phyloP scores from a whole-genome alignment of 1,140 invertebrate genomes.

The Zaprionus africanus region DNA sequence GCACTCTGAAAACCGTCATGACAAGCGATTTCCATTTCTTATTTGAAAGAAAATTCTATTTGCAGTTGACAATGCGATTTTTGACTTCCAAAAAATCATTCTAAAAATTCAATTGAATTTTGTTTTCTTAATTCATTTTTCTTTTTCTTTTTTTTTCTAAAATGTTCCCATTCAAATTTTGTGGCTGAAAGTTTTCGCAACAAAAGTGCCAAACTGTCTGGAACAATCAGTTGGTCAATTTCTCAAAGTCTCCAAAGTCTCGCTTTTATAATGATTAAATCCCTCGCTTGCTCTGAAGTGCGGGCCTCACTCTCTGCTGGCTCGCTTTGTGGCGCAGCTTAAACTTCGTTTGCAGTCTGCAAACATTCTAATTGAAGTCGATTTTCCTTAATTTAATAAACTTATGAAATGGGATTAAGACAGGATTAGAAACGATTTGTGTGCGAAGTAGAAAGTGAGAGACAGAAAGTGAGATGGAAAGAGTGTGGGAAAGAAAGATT shows the following conservation, averaged over 20 bases:
- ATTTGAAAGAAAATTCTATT: background rate
- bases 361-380: slow-evolving; percentile 36
- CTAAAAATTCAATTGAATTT: slow-evolving; percentile 11
- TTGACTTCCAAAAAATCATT: slow-evolving; percentile 9
- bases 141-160: slow-evolving; percentile 2
- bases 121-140: slow-evolving; percentile 5
- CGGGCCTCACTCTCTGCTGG: background rate
- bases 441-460: background rate
- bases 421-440: slow-evolving; percentile 1
- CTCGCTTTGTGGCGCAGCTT: slow-evolving; percentile 24
- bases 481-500: background rate
- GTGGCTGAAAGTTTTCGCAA: slow-evolving; percentile 16
- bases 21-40: slow-evolving; percentile 9
- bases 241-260: slow-evolving; percentile 45
- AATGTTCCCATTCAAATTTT: slow-evolving; percentile 2
- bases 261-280: slow-evolving; percentile 42
- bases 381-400: slow-evolving; percentile 22
- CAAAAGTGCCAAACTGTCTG: slow-evolving; percentile 51
- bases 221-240: slow-evolving; percentile 47
- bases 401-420: slow-evolving; percentile 6
- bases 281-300: background rate
- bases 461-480: background rate
- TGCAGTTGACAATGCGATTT: slow-evolving; percentile 19
- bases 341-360: slow-evolving; percentile 35
- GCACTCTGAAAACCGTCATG: slow-evolving; percentile 5